Conservation (phyloP, 2,113 vertebrate genomes). For the Epinephelus cyanopodus region DNA sequence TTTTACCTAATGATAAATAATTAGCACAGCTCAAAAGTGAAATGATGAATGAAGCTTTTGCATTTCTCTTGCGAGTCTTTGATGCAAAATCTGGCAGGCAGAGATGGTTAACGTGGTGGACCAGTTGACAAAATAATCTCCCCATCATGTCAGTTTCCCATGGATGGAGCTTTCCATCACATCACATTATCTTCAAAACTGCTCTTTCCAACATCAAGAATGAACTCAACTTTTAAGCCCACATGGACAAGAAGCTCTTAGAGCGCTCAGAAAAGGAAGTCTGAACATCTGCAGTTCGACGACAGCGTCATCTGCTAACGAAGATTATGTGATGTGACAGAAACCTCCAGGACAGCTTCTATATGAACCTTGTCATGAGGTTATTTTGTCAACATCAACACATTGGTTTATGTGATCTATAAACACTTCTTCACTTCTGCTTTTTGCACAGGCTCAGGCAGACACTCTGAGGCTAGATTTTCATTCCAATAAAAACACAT, state of each 20-base stretch:
- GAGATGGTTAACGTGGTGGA: not conserved
- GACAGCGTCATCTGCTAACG: not conserved
- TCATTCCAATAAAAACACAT: not conserved
- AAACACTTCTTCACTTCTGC: not conserved
- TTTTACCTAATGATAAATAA: no score
- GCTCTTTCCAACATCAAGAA: not conserved
- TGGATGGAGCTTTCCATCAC: not conserved
- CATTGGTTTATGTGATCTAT: not conserved
- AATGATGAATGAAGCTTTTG: not conserved
- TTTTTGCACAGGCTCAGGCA: not conserved
- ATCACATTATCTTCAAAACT: not conserved
- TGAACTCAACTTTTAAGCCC: not conserved
- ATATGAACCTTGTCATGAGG: not conserved
- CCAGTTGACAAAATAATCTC: not conserved
- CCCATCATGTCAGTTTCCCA: not conserved
- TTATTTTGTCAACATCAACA: slow-evolving; percentile 6
- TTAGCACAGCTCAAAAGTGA: not conserved
- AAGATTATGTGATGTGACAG: not conserved
- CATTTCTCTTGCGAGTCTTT: not conserved
- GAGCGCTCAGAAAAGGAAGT: not conserved
- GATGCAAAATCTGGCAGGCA: not conserved
- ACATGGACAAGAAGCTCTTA: not conserved
- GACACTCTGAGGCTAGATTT: not conserved
- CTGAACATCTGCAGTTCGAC: not conserved
- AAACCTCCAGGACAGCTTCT: not conserved